These are phyloP conservation scores for Florisuga fusca DNA, from an alignment of 2,797 vertebrate species.

Conservation along the genomic window DNA sequence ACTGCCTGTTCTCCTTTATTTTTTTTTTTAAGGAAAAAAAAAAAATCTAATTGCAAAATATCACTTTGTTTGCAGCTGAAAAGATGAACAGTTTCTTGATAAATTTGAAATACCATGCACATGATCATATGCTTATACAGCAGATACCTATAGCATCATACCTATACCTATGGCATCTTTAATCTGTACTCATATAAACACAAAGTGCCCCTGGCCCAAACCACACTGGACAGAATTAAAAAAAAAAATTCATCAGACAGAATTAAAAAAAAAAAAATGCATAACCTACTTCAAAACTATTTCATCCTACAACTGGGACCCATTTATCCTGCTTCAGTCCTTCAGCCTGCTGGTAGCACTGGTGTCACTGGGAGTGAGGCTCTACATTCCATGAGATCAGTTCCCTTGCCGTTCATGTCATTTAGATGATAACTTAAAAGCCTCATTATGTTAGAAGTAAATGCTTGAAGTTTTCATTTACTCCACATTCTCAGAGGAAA, in stretches of 20 bases:
- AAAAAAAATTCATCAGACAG: neutral
- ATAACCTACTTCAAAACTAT: neutral
- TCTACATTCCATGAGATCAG: neutral
- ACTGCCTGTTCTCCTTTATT: neutral
- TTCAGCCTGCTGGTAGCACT: neutral
- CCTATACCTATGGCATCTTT: neutral
- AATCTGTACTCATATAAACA: neutral
- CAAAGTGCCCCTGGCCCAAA: fast-evolving
- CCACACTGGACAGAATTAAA: neutral
- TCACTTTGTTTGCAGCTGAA: neutral
- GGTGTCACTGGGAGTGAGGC: neutral
- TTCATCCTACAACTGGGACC: neutral
- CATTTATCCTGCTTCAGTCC: neutral
- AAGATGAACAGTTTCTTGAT: neutral
- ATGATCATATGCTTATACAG: no score
- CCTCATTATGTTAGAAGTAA: neutral
- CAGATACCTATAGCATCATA: no score
- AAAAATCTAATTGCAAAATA: neutral
- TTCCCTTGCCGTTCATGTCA: neutral
- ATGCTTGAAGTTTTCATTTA: neutral
- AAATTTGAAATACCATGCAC: neutral
- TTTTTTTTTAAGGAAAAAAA: neutral
- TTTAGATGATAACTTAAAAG: neutral
- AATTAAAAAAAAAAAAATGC: neutral
- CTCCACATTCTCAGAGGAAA: neutral